Evolutionary conservation across 2,888 invertebrate species (phyloP).

Genomic region (Sarcophaga rosellei): DNA sequence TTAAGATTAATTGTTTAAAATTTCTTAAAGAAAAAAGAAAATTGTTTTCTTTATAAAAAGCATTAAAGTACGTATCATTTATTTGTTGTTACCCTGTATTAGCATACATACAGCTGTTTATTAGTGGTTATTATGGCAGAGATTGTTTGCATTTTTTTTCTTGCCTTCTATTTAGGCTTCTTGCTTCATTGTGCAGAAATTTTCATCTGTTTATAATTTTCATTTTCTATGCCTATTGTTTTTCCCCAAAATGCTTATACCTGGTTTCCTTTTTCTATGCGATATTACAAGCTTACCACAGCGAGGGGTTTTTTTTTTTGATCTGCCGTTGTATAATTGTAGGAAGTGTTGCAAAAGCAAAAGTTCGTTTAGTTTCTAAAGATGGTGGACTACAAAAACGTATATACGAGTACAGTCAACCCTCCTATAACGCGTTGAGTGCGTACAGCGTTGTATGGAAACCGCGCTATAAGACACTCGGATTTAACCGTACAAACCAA

Average conservation of each 20-base stretch:
- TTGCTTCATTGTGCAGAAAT: background rate
- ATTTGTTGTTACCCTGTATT: background rate
- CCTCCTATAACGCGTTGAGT: too few species aligned
- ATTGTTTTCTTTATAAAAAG: background rate
- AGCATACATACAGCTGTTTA: background rate
- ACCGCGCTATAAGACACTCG: too few species aligned
- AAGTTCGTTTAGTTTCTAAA: background rate
- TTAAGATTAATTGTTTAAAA: too few species aligned
- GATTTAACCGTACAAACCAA: too few species aligned
- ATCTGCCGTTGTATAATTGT: background rate
- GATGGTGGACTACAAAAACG: too few species aligned
- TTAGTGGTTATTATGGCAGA: constrained; percentile 1
- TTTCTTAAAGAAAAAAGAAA: too few species aligned
- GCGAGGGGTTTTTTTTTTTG: background rate
- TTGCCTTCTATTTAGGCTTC: background rate
- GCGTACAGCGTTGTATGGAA: too few species aligned
- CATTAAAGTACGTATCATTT: background rate
- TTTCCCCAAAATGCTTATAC: background rate
- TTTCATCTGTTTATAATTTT: background rate
- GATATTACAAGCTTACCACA: background rate
- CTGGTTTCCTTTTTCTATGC: background rate
- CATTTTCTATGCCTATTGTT: background rate
- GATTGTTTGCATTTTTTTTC: constrained; percentile 1
- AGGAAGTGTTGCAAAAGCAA: background rate
- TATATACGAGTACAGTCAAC: too few species aligned